Base-by-base conservation (phyloP, 2,888 invertebrate species). In the Sialis lutaria region DNA sequence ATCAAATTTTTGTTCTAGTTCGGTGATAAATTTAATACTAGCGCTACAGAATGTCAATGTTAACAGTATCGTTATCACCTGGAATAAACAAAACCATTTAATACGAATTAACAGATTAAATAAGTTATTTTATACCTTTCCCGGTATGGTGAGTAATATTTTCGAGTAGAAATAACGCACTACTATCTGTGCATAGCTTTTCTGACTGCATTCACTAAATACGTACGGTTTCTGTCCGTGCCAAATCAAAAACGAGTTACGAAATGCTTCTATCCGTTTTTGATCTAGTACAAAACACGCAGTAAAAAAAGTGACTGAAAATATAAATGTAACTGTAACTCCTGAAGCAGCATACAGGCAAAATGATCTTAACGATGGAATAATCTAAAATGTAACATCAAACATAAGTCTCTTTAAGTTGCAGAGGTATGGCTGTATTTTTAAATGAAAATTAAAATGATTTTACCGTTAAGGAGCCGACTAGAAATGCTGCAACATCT, bases 301-400 rank as follows among this genome's bases (percentile, higher is more conserved):
- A 9, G 82, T 75, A 63, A 86, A 88, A 62, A 86, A 83, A n/a
- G 87, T 86, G 6, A 83, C 73, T 54, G 83, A 82, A 57, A 78
- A 80, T 47, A 82, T 64, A 60, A 79, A 86, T 22, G 84, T 82
- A 55, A 82, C 76, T 49, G 84, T 69, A 1, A 88, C 82, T 13
- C 85, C 83, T 2, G 78, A 63, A 6, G 84, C 82, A 9, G 86
- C 85, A 60, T 84, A 88, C 45, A 87, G 70, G 60, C 89, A 88
- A 60, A 85, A 88, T 0, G 87, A 85, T 61, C 81, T 77, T 33
- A 89, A 66, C 4, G 83, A 83, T 13, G 88, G 88, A 50, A 89
- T 65, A 55, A 85, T 79, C 79, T 79, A 56, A 22, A 67, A 64
- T 8, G 40, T 33, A 34, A 37, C n/a, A 12, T 2, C 22, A 41